These are phyloP conservation scores for Daubentonia madagascariensis DNA, from an alignment of 2,113 vertebrate genomes.

Conservation along the genomic window DNA sequence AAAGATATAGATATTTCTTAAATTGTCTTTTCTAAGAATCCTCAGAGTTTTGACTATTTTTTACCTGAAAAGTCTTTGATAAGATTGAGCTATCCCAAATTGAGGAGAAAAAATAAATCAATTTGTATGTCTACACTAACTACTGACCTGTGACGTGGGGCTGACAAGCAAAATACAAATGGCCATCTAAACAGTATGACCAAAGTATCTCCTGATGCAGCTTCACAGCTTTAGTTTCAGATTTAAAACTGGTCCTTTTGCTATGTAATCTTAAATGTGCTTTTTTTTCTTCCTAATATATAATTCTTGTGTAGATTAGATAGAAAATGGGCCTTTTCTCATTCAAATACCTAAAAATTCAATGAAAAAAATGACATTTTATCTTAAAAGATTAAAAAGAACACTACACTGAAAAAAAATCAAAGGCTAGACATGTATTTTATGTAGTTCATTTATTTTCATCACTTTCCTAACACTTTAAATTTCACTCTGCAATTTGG, in stretches of 20 bases:
- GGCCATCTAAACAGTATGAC: neutral
- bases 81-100: neutral
- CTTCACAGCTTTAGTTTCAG: neutral
- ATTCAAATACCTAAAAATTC: neutral
- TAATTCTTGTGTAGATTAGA: neutral
- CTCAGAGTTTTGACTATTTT: neutral
- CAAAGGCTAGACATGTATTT: conserved; percentile 9
- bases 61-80: neutral
- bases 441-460: conserved; percentile 33
- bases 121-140: neutral
- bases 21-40: neutral
- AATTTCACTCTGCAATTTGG: conserved; percentile 50
- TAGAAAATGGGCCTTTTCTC: neutral
- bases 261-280: neutral
- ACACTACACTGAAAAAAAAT: neutral
- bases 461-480: conserved; percentile 47
- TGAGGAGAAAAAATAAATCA: neutral
- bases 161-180: neutral
- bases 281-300: neutral
- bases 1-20: neutral
- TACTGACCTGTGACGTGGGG: neutral
- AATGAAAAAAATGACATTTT: neutral
- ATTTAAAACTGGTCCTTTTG: neutral
- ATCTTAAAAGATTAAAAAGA: conserved; percentile 4
- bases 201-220: neutral